These are phyloP conservation scores for Steinernema carpocapsae DNA, from an alignment of 2,888 invertebrate species.

Conservation along the genomic window DNA sequence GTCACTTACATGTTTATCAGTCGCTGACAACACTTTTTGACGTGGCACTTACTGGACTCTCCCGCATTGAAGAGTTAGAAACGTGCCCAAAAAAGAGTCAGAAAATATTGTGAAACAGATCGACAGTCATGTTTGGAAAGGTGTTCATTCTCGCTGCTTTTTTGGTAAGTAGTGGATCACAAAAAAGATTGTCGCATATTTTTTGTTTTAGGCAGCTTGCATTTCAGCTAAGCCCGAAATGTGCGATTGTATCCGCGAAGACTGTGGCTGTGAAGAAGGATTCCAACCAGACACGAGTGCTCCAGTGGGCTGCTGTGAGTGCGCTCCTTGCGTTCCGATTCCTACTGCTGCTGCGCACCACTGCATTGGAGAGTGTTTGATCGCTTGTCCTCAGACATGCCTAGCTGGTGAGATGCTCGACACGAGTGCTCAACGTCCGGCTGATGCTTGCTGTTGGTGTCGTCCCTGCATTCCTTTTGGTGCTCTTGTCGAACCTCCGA, in stretches of 20 bases:
- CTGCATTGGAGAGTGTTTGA: background rate
- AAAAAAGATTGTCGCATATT: no score
- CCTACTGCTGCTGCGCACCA: background rate
- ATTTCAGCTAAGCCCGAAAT: background rate
- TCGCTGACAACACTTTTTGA: no score
- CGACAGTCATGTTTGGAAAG: no score
- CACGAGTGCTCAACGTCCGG: background rate
- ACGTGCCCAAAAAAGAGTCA: no score
- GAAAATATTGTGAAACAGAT: no score
- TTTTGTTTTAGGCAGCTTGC: no score
- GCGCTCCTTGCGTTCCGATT: background rate
- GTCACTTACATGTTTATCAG: no score
- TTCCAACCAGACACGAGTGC: background rate
- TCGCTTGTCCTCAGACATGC: background rate
- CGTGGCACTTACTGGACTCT: no score
- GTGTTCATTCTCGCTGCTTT: no score
- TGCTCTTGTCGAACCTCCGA: background rate
- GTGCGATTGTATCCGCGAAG: background rate
- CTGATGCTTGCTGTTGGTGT: background rate
- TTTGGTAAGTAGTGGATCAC: no score
- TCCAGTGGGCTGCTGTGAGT: background rate
- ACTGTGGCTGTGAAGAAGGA: background rate
- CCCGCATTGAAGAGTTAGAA: no score
- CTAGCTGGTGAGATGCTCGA: background rate
- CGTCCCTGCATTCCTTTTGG: background rate